These are phyloP conservation scores for Pediacus dermestoides DNA, from an alignment of 2,888 invertebrate species.

Conservation along the genomic window DNA sequence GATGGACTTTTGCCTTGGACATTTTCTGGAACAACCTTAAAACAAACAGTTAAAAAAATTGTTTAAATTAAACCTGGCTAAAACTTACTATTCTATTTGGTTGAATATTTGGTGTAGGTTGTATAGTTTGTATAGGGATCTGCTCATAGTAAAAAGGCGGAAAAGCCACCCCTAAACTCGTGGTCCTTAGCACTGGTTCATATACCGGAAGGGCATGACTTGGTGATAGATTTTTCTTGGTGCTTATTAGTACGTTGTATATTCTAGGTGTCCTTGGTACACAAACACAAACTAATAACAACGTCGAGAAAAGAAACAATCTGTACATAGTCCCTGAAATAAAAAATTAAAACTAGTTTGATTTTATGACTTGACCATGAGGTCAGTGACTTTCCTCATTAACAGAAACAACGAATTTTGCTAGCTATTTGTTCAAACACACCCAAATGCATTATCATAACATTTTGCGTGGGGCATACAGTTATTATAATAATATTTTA, in stretches of 20 bases:
- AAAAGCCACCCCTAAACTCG: constrained; percentile 33
- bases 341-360: constrained; percentile 6
- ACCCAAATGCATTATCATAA: too few relatives aligned
- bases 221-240: constrained; percentile 36
- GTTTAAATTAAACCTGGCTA: too few relatives aligned
- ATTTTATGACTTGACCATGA: too few relatives aligned
- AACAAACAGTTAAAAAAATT: too few relatives aligned
- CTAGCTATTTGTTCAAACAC: too few relatives aligned
- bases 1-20: background rate
- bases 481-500: too few relatives aligned
- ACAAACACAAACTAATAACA: constrained; percentile 22
- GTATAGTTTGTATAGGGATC: background rate
- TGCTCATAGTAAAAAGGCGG: constrained; percentile 23
- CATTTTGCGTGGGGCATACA: too few relatives aligned
- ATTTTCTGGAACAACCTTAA: too few relatives aligned
- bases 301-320: constrained; percentile 23
- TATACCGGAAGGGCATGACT: constrained; percentile 39
- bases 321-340: constrained; percentile 30
- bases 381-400: too few relatives aligned
- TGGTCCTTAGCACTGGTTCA: constrained; percentile 36
- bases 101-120: too few relatives aligned
- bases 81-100: too few relatives aligned
- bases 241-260: constrained; percentile 37
- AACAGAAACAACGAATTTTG: too few relatives aligned
- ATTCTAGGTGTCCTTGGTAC: constrained; percentile 34